Evolutionary conservation across 1,140 invertebrate species (phyloP), one percentile per base, ranked within the genome.

Genomic region (Teleogryllus occipitalis): DNA sequence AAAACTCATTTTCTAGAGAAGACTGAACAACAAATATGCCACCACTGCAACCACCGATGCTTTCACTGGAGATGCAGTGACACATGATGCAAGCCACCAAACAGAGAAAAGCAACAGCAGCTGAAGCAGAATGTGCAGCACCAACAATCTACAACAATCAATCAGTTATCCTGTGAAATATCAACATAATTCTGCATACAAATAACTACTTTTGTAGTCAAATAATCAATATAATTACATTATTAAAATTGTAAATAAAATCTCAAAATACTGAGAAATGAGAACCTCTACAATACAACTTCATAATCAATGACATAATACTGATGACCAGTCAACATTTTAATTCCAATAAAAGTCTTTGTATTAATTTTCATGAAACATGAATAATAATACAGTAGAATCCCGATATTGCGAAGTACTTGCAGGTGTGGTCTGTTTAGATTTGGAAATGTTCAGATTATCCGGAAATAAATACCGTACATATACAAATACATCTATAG

Each of bases 121-220:
- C 84, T 91, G 89, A 80, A 91, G 85, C 1, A 85, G 79, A 2
- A 89, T 76, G 83, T 91, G 89, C 6, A 87, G 81, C 0, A 87
- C 77, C 81, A 89, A 81, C 22, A 91, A 84, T 65, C 90, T 91
- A 83, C 74, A 89, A 88, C 47, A 81, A 82, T 80, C 78, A 80
- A 83, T 77, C 81, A 39, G 82, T 81, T 75, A 81, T 47, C 79
- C 47, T 76, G 65, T 72, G n/a, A 15, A 72, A 72, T 72, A 72
- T 15, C n/a, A 72, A 72, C n/a, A 72, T 3, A 3, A 72, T 15
- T 72, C 14, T 72, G n/a, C 14, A 6, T 6, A n/a, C 14, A 72
- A 72, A 72, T 14, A 6, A 72, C n/a, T 72, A 15, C 3, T 15
- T 72, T 21, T 18, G n/a, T 75, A 18, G n/a, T 7, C 3, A 76